phyloP scores from a whole-genome alignment of 1,140 invertebrate genomes.

The Berghia stephanieae region DNA sequence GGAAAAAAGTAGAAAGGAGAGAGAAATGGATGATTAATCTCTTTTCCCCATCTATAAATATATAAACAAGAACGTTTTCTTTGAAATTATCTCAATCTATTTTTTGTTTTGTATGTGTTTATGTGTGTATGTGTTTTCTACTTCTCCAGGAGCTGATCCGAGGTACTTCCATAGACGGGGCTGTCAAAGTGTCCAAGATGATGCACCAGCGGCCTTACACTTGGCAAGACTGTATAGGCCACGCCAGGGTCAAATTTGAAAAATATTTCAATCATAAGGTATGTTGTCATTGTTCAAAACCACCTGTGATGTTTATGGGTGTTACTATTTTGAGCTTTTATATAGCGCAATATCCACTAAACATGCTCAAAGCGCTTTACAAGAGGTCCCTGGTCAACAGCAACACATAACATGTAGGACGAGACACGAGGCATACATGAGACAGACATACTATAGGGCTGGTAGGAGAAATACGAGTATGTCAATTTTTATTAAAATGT shows the following conservation, averaged over 20 bases:
- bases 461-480: no score
- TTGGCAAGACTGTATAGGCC: slow-evolving; percentile 61
- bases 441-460: no score
- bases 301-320: no score
- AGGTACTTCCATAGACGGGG: slow-evolving; percentile 53
- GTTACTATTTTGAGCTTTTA: no score
- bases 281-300: slow-evolving; percentile 17
- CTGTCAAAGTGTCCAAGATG: slow-evolving; percentile 54
- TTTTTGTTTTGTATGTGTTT: slow-evolving; percentile 7
- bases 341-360: no score
- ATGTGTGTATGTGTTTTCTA: not conserved
- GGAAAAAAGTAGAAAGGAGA: not conserved
- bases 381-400: no score
- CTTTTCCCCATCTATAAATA: not conserved
- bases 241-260: slow-evolving; percentile 66
- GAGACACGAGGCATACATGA: no score
- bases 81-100: not conserved
- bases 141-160: slow-evolving; percentile 48
- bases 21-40: not conserved
- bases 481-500: no score
- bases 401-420: no score
- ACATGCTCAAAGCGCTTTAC: no score
- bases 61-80: slow-evolving; percentile 10
- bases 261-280: slow-evolving; percentile 69
- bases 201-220: slow-evolving; percentile 42